A percentile compares a stretch with the other conserved stretches of the same genome.
Evolutionary conservation across 2,113 vertebrate species (phyloP).

Genomic region (Phrynocephalus versicolor): DNA sequence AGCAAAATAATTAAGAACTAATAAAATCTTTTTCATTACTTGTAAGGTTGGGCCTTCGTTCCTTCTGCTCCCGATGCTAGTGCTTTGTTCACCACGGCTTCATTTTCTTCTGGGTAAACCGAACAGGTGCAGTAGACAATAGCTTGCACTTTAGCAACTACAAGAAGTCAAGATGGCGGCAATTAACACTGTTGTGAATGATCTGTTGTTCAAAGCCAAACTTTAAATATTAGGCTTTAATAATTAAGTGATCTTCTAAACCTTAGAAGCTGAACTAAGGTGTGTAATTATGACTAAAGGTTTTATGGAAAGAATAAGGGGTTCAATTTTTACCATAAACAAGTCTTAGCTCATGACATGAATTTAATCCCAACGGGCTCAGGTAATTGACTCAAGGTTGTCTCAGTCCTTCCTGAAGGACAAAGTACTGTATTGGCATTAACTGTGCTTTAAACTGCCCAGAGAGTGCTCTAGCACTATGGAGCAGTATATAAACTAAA

Average conservation of each 20-base stretch:
- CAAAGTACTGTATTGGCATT: no score
- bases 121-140: conserved; percentile 90
- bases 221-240: not conserved
- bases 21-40: conserved; percentile 70
- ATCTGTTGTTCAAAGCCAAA: not conserved
- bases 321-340: not conserved
- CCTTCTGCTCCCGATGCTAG: conserved; percentile 71
- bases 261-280: not conserved
- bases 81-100: conserved; percentile 79
- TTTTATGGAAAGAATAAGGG: not conserved
- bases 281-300: not conserved
- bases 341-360: no score
- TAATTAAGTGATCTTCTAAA: not conserved
- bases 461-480: no score
- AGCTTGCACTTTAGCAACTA: conserved; percentile 83
- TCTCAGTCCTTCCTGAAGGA: no score
- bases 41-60: conserved; percentile 74
- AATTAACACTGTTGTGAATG: conserved; percentile 8
- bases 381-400: no score
- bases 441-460: no score
- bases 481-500: no score
- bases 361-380: no score
- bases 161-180: conserved; percentile 23
- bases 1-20: not conserved
- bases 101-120: conserved; percentile 86